Percentiles rank a stretch among this genome's conserved stretches.
These are phyloP conservation scores for Oppia nitens DNA, from an alignment of 1,140 invertebrate genomes.

Conservation along the genomic window DNA sequence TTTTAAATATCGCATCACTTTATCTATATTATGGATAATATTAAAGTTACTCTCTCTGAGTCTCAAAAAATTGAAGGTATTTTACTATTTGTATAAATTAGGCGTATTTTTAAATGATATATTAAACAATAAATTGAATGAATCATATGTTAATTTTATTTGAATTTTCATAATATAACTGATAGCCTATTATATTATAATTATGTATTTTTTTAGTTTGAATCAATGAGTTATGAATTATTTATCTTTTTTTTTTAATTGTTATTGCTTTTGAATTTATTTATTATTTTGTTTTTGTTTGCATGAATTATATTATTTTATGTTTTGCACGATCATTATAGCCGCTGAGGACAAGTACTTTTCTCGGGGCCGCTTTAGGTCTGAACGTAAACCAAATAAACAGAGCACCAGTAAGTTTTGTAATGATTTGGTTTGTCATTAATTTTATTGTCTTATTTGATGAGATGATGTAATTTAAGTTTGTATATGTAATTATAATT, in stretches of 20 bases:
- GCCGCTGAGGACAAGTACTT: constrained; percentile 16
- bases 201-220: background rate
- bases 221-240: background rate
- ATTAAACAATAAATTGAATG: too few relatives aligned
- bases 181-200: background rate
- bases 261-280: background rate
- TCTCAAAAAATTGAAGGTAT: background rate
- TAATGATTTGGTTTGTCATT: too few relatives aligned
- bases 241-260: constrained; percentile 7
- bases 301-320: background rate
- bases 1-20: background rate
- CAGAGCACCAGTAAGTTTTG: constrained; percentile 3
- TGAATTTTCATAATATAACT: too few relatives aligned
- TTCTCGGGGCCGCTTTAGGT: constrained; percentile 7
- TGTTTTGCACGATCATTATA: constrained; percentile 1
- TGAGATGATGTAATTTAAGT: background rate
- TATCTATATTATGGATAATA: background rate
- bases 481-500: too few relatives aligned
- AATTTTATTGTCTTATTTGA: constrained; percentile 13
- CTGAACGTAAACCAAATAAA: constrained; percentile 11
- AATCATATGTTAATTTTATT: too few relatives aligned
- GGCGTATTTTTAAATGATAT: too few relatives aligned
- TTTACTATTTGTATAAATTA: too few relatives aligned
- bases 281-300: constrained; percentile 4
- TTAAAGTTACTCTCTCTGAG: background rate